Conservation (phyloP, 1,140 invertebrate species). For the Drosophila bifasciata region DNA sequence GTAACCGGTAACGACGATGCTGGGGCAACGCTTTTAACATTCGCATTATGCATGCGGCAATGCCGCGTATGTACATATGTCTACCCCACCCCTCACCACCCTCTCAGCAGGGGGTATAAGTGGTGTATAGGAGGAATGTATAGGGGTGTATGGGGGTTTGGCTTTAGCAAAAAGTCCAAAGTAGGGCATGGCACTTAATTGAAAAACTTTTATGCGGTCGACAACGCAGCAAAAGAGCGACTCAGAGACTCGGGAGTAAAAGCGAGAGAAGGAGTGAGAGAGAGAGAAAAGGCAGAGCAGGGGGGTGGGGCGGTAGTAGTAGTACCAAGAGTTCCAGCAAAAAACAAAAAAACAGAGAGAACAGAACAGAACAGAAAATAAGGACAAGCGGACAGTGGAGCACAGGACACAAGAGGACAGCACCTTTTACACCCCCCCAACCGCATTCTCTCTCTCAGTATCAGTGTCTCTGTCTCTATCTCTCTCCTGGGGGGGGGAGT, state of each 20-base stretch:
- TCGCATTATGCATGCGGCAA: conserved; percentile 60
- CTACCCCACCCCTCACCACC: too few relatives aligned
- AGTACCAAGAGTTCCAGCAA: too few relatives aligned
- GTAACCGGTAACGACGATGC: conserved; percentile 5
- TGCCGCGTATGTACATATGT: conserved; percentile 34
- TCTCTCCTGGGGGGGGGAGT: background rate
- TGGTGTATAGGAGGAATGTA: background rate
- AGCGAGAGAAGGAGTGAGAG: background rate
- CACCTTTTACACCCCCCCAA: conserved; percentile 12
- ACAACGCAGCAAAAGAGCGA: conserved; percentile 55
- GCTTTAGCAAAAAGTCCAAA: conserved; percentile 62
- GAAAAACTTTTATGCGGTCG: conserved; percentile 76
- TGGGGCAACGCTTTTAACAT: conserved; percentile 55
- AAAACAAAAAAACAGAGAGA: background rate
- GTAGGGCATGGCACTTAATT: conserved; percentile 75
- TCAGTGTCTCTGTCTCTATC: conserved; percentile 3
- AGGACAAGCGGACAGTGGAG: conserved; percentile 18
- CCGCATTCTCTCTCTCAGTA: background rate
- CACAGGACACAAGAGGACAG: conserved; percentile 7
- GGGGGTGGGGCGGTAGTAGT: too few relatives aligned
- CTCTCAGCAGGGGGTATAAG: background rate
- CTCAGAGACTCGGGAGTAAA: conserved; percentile 2
- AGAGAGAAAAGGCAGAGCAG: background rate
- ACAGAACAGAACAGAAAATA: conserved; percentile 11
- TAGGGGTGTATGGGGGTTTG: conserved; percentile 10